Evolutionary conservation across 2,888 invertebrate species (phyloP).

Genomic region (Agrotis segetum): DNA sequence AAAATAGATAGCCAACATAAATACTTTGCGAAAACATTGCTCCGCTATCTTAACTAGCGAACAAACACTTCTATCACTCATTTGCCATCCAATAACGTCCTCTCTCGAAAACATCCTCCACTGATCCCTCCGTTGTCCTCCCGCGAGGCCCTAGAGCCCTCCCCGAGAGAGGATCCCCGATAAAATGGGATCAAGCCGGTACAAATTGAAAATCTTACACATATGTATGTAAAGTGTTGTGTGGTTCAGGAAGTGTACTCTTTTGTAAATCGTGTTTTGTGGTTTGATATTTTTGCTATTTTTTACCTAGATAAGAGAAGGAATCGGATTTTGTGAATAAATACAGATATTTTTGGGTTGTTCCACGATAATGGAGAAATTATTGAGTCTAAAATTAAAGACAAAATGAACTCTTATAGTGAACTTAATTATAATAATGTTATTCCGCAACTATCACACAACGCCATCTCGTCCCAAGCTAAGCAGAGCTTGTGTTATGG

Average conservation of each 20-base stretch:
- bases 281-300: background rate
- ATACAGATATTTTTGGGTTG: background rate
- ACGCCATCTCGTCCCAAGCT: too few species aligned
- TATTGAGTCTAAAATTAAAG: background rate
- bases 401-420: background rate
- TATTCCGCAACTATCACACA: too few species aligned
- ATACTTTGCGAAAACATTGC: slow-evolving; percentile 59
- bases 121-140: slow-evolving; percentile 56
- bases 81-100: slow-evolving; percentile 67
- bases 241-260: slow-evolving; percentile 29
- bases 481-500: too few species aligned
- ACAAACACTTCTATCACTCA: slow-evolving; percentile 70
- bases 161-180: slow-evolving; percentile 66
- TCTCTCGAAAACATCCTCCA: slow-evolving; percentile 63
- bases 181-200: slow-evolving; percentile 68
- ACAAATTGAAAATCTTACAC: slow-evolving; percentile 71
- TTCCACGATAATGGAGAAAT: too few species aligned
- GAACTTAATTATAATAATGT: background rate
- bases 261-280: slow-evolving; percentile 21
- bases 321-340: background rate
- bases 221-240: slow-evolving; percentile 64
- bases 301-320: too few species aligned
- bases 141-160: slow-evolving; percentile 42
- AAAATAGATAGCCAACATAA: slow-evolving; percentile 62
- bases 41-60: slow-evolving; percentile 64